Percentiles rank a stretch among this genome's conserved stretches.
phyloP scores from a whole-genome alignment of 2,797 vertebrate species.

The Phoeniculus purpureus region DNA sequence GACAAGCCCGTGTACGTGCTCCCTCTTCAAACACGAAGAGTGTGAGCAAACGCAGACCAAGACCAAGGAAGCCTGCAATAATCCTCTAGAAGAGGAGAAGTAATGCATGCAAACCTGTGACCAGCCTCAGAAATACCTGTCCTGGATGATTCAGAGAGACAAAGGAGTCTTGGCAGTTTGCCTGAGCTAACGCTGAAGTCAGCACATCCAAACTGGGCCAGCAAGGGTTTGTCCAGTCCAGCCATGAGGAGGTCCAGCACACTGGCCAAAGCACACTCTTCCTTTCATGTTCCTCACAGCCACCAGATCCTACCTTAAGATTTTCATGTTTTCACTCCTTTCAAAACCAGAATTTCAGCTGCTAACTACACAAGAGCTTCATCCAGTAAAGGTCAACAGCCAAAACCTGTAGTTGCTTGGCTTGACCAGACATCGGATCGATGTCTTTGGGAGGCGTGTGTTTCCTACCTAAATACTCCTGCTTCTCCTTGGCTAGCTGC shows the following conservation, averaged over 20 bases:
- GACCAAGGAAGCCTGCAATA: too few species aligned
- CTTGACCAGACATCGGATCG: neutral
- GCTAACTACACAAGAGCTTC: neutral
- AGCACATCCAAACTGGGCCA: neutral
- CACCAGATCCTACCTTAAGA: neutral
- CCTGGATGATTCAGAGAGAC: neutral
- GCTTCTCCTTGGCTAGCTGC: slow-evolving; percentile 96
- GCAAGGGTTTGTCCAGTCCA: neutral
- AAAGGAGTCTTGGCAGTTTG: neutral
- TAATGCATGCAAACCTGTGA: neutral
- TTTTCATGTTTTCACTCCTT: neutral
- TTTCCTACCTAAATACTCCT: slow-evolving; percentile 91
- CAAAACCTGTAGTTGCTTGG: neutral
- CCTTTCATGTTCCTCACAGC: neutral
- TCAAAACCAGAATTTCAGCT: neutral
- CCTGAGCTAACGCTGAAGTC: neutral
- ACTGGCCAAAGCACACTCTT: neutral
- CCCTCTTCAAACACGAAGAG: neutral
- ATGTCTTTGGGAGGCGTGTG: neutral
- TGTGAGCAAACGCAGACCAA: neutral
- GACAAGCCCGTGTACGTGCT: neutral
- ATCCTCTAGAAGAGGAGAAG: neutral
- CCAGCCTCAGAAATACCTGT: neutral
- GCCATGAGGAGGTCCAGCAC: neutral
- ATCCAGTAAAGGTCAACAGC: neutral